Evolutionary conservation across 2,113 vertebrate genomes (phyloP), one percentile per base, ranked within the genome.

Genomic region (Dinomys branickii): DNA sequence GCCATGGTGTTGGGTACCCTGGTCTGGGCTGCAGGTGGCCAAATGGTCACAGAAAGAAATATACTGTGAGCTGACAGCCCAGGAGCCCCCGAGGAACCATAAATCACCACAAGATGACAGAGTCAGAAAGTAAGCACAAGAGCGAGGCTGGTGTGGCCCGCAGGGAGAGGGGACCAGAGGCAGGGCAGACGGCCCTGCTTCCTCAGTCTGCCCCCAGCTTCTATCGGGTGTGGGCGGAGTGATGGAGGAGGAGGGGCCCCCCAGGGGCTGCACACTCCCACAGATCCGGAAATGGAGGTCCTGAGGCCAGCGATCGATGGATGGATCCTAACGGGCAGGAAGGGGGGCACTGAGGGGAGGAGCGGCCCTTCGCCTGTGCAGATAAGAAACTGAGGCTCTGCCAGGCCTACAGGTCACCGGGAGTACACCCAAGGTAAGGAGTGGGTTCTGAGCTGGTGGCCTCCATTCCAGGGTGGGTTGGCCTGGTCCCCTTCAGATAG

Each of bases 21-120:
- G 38, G 35, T 24, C 14, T 13, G 61, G 59, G 80, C 52, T 52
- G 26, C 44, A 61, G 38, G 73, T 63, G 80, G 80, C 67, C 41
- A 13, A 38, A 28, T 59, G 81, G 96, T 95, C 89, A 96, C 84
- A 85, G 47, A 33, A 94, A 97, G 97, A 97, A 97, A 98, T 97
- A 97, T 94, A 90, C 97, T 97, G 95, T 93, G 96, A 97, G 97
- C 97, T 98, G 98, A 96, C 94, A 96, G 98, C 96, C 97, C 90
- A 1, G 94, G 95, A 96, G 92, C 82, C 97, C 96, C 94, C 0
- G 22, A 96, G 97, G 98, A 98, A 85, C 94, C 86, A 20, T 97
- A 98, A 97, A 97, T 98, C 98, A 96, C 44, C 0, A 84, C 3
- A n/a, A 97, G 67, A 17, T 11, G 52, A 90, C 67, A 12, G 90